Evolutionary conservation across 1,140 invertebrate genomes (phyloP).

Genomic region (Drosophila sturtevanti): DNA sequence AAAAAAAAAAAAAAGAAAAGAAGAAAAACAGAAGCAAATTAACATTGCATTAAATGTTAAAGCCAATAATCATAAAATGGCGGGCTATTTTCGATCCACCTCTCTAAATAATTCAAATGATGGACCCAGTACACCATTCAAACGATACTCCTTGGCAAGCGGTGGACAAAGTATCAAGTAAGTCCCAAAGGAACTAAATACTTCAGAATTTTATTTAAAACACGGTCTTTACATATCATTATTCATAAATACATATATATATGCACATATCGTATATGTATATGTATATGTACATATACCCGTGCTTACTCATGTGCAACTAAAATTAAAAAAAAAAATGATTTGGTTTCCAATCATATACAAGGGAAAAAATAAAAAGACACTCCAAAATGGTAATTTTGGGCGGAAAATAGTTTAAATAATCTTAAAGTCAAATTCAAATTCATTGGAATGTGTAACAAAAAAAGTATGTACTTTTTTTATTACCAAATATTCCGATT

Average conservation of each 20-base stretch:
- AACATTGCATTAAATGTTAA: slow-evolving; percentile 40
- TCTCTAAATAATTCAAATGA: slow-evolving; percentile 58
- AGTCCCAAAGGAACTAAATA: slow-evolving; percentile 19
- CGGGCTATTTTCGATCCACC: slow-evolving; percentile 62
- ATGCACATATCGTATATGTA: no score
- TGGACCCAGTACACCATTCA: slow-evolving; percentile 35
- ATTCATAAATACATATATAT: no score
- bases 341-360: background rate
- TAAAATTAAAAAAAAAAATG: background rate
- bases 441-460: background rate
- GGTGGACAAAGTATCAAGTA: slow-evolving; percentile 45
- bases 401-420: background rate
- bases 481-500: background rate
- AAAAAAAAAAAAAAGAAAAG: background rate
- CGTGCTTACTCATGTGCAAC: slow-evolving; percentile 46
- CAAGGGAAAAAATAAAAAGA: background rate
- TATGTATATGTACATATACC: background rate
- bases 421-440: background rate
- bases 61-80: slow-evolving; percentile 53
- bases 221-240: no score
- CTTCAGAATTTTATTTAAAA: background rate
- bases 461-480: background rate
- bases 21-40: background rate
- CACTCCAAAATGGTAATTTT: background rate
- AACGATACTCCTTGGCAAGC: slow-evolving; percentile 51